Evolutionary conservation across 1,140 invertebrate genomes (phyloP), one percentile per base, ranked within the genome.

Genomic region (Drosophila sp.): DNA sequence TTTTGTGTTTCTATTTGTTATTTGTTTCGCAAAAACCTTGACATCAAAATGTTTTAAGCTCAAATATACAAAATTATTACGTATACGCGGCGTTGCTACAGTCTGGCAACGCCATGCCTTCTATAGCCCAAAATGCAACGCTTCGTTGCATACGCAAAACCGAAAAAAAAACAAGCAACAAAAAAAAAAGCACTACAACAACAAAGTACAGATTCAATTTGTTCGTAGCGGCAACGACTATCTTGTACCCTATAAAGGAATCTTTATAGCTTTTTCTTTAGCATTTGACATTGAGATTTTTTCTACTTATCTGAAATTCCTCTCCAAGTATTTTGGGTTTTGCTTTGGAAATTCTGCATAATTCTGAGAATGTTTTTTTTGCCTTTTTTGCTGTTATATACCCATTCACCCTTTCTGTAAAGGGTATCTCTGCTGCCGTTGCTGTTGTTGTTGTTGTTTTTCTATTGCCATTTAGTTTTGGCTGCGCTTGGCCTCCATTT

Each of bases 401-500:
- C 17, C 11, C 2, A 2, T 25, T 23, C 5, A 47, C 6, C 44
- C 11, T 25, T 47, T 7, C 2, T 6, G 17, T 23, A 47, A 7
- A 23, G 44, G 32, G 56, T 35, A 58, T 58, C 7, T 3, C 10
- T 35, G 33, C 6, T 25, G 32, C 29, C 10, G 56, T 33, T 58
- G 25, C 17, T 32, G 35, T 40, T 47, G 69, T 58, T 50, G 40
- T 47, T 38, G 56, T 57, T 63, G 35, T 54, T 65, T 70, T 84
- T 82, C 75, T 78, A 86, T 79, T 78, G 62, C 56, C 77, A 89
- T 87, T 89, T 74, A 89, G 84, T 87, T 89, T 86, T 80, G 84
- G 84, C 84, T 89, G 84, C 77, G 84, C 83, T 86, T 86, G 83
- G 84, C 84, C 84, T 89, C 84, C 80, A 89, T 89, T 89, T 89